phyloP scores from a whole-genome alignment of 1,140 invertebrate genomes.

The Dendrolimus kikuchii region DNA sequence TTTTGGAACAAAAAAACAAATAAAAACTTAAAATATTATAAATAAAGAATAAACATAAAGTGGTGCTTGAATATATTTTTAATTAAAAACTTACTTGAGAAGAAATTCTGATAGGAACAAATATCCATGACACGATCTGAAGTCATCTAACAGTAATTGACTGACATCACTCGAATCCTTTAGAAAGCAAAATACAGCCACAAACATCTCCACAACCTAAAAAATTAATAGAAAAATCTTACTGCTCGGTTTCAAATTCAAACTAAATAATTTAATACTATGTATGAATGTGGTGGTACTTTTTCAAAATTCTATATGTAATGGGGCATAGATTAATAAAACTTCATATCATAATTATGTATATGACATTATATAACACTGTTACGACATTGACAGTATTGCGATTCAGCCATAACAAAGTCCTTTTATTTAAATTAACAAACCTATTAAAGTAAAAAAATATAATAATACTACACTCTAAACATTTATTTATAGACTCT shows the following conservation, averaged over 20 bases:
- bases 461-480: too few species aligned
- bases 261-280: neutral
- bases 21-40: constrained; percentile 32
- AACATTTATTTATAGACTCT: too few species aligned
- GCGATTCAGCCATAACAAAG: too few species aligned
- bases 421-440: too few species aligned
- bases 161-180: constrained; percentile 99
- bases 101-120: constrained; percentile 95
- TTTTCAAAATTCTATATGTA: too few species aligned
- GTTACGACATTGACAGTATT: too few species aligned
- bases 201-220: constrained; percentile 96
- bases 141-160: constrained; percentile 95
- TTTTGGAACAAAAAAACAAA: constrained; percentile 58
- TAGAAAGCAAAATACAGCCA: constrained; percentile 97
- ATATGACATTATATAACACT: too few species aligned
- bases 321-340: too few species aligned
- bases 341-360: too few species aligned
- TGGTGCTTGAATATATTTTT: constrained; percentile 25
- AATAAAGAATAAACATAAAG: constrained; percentile 10
- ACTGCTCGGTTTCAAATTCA: neutral
- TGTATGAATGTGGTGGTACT: too few species aligned
- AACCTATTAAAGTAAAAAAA: too few species aligned
- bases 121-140: constrained; percentile 95
- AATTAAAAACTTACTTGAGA: constrained; percentile 81
- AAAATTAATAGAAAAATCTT: constrained; percentile 10